Evolutionary conservation across 2,797 vertebrate genomes (phyloP).

Genomic region (Limnodromus scolopaceus): DNA sequence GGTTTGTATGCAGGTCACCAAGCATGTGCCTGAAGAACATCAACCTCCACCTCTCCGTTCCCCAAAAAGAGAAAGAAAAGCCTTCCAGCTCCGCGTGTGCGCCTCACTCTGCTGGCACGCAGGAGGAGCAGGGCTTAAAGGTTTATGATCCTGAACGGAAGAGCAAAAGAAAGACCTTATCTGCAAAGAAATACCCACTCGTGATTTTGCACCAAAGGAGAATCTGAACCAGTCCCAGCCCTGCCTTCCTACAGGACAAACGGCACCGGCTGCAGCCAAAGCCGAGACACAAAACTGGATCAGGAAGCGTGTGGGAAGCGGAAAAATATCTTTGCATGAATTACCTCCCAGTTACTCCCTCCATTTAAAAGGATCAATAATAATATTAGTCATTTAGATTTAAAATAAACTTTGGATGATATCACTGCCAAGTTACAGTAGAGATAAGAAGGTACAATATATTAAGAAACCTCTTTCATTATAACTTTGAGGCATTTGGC

Average conservation of each 20-base stretch:
- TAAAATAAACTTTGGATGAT: constrained; percentile 43
- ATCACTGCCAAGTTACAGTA: constrained; percentile 33
- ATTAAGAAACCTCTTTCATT: constrained; percentile 56
- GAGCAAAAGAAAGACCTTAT: not conserved
- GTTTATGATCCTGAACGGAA: not conserved
- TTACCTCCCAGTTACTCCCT: constrained; percentile 16
- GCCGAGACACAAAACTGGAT: not conserved
- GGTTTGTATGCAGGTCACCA: not conserved
- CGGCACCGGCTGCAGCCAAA: constrained; percentile 3
- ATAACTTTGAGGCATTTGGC: constrained; percentile 70
- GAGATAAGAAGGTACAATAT: constrained; percentile 49
- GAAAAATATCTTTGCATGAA: constrained; percentile 7
- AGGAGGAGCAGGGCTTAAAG: constrained; percentile 10
- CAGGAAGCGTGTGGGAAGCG: not conserved
- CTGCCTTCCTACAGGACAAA: constrained; percentile 18
- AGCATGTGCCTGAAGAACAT: not conserved
- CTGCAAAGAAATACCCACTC: constrained; percentile 17
- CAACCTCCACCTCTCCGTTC: not conserved
- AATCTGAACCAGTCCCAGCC: not conserved
- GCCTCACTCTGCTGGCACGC: not conserved
- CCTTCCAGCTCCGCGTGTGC: not conserved
- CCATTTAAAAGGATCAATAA: constrained; percentile 31
- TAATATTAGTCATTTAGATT: constrained; percentile 14
- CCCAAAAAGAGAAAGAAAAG: not conserved
- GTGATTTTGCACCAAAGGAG: not conserved